Evolutionary conservation across 2,797 vertebrate genomes (phyloP).

Genomic region (Sylvilagus floridanus): DNA sequence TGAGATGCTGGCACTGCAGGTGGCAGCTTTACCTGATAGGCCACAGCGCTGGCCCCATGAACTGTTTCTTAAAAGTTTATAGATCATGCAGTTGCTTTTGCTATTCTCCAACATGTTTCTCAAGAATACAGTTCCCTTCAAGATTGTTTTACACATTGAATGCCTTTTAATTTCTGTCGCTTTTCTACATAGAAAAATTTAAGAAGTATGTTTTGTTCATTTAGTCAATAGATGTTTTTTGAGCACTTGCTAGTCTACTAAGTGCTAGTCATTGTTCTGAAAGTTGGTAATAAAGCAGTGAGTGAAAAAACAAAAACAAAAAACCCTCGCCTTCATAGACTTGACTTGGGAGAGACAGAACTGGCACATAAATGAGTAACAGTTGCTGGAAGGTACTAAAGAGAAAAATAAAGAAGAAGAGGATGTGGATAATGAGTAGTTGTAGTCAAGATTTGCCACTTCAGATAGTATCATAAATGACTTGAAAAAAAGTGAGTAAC

Average conservation of each 20-base stretch:
- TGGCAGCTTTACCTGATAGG: too few relatives aligned
- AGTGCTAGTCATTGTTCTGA: constrained; percentile 11
- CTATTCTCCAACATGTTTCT: not conserved
- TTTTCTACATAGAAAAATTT: constrained; percentile 29
- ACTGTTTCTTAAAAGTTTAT: not conserved
- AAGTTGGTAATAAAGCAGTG: not conserved
- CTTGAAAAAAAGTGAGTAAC: constrained; percentile 25
- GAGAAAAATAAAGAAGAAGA: not conserved
- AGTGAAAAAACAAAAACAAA: not conserved
- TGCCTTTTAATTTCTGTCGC: constrained; percentile 38
- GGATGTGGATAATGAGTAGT: not conserved
- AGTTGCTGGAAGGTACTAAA: not conserved
- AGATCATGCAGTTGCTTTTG: not conserved
- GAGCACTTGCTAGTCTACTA: not conserved
- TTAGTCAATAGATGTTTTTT: constrained; percentile 46
- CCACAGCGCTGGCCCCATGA: too few relatives aligned
- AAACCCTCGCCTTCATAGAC: not conserved
- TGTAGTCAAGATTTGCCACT: not conserved
- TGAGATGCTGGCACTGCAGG: too few relatives aligned
- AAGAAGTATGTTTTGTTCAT: not conserved
- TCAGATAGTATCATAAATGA: constrained; percentile 37
- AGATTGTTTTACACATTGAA: not conserved
- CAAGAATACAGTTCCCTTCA: not conserved
- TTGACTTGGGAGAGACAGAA: not conserved
- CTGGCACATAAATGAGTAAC: not conserved